A percentile compares a stretch with the other conserved stretches of the same genome.
Conservation (phyloP, 2,113 vertebrate species). For the Boleophthalmus pectinirostris region DNA sequence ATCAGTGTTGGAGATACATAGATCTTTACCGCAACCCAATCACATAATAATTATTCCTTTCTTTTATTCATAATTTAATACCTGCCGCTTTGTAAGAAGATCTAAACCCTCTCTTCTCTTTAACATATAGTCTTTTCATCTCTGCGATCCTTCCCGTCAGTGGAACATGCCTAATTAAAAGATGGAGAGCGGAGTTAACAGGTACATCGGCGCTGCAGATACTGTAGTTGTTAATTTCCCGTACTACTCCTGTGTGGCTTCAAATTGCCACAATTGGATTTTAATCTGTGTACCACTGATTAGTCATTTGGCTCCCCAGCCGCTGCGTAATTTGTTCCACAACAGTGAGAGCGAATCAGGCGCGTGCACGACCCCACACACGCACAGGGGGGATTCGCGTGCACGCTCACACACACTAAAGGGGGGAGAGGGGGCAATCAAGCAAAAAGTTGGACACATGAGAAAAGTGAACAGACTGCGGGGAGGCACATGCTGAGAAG, state of each 20-base stretch:
- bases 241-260: slow-evolving; percentile 74
- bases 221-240: slow-evolving; percentile 67
- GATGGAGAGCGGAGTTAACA: slow-evolving; percentile 53
- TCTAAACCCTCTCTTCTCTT: slow-evolving; percentile 1
- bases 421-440: slow-evolving; percentile 9
- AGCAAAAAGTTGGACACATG: slow-evolving; percentile 29
- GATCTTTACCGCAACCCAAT: background rate
- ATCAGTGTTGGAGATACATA: too few relatives aligned
- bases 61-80: background rate
- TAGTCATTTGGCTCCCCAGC: slow-evolving; percentile 77
- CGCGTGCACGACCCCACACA: slow-evolving; percentile 41
- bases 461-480: slow-evolving; percentile 1
- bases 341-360: slow-evolving; percentile 68
- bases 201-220: slow-evolving; percentile 43
- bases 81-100: background rate
- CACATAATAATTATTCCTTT: background rate
- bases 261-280: slow-evolving; percentile 77
- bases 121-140: background rate
- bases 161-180: slow-evolving; percentile 61
- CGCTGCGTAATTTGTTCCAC: slow-evolving; percentile 77
- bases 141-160: slow-evolving; percentile 41
- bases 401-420: background rate
- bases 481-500: background rate
- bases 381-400: background rate
- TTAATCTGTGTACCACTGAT: slow-evolving; percentile 79